phyloP scores from a whole-genome alignment of 2,888 invertebrate genomes.

The Taenaris catops region DNA sequence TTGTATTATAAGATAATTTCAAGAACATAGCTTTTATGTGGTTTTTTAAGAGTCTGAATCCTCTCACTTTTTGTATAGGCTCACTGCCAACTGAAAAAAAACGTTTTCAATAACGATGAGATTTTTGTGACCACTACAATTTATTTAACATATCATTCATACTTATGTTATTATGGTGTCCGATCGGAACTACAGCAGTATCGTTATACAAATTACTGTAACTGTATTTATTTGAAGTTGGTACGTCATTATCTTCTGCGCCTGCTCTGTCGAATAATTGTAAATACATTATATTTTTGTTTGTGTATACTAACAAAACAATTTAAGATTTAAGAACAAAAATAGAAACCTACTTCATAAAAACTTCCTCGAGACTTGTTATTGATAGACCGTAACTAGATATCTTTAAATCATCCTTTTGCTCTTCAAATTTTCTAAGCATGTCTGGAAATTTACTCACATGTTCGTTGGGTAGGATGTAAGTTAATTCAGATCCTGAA shows the following conservation, averaged over 20 bases:
- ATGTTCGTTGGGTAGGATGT: constrained; percentile 83
- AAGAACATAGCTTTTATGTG: constrained; percentile 71
- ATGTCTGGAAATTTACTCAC: constrained; percentile 83
- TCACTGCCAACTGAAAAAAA: constrained; percentile 46
- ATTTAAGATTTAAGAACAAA: too few species aligned
- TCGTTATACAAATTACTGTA: constrained; percentile 30
- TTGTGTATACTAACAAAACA: too few species aligned
- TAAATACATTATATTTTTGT: too few species aligned
- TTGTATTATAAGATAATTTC: constrained; percentile 56
- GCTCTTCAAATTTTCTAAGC: constrained; percentile 83
- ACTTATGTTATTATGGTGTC: constrained; percentile 28
- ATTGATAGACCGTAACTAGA: constrained; percentile 91
- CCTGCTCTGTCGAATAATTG: constrained; percentile 44
- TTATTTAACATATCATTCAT: too few species aligned
- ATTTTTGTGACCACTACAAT: too few species aligned
- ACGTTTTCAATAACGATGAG: not conserved
- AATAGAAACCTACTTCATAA: constrained; percentile 85
- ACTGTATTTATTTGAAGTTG: constrained; percentile 31
- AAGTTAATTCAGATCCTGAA: constrained; percentile 85
- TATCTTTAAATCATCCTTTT: constrained; percentile 80
- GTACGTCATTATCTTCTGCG: constrained; percentile 45
- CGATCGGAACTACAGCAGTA: constrained; percentile 40
- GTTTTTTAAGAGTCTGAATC: constrained; percentile 52
- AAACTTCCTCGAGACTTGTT: constrained; percentile 95
- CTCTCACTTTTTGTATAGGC: constrained; percentile 56